Percentiles rank a stretch among this genome's conserved stretches.
These are phyloP conservation scores for Drosophila arawakana DNA, from an alignment of 1,140 invertebrate species.

Conservation along the genomic window DNA sequence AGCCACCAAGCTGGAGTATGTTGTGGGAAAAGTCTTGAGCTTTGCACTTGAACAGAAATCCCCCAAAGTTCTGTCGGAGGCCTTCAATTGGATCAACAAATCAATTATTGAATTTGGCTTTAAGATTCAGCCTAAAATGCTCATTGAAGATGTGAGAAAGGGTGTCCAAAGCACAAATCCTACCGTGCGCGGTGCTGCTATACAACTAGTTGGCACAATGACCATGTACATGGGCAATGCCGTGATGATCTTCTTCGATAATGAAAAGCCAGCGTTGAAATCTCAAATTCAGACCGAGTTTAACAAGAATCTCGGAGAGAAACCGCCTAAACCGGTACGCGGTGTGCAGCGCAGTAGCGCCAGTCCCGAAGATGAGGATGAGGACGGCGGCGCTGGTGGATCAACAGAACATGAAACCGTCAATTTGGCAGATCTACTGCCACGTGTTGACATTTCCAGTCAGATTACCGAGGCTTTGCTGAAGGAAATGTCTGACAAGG, in stretches of 20 bases:
- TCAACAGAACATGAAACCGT: constrained; percentile 75
- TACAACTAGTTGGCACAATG: constrained; percentile 87
- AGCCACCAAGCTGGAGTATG: constrained; percentile 90
- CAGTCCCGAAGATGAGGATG: constrained; percentile 85
- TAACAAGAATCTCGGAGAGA: constrained; percentile 91
- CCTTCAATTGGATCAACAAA: constrained; percentile 91
- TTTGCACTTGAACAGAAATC: constrained; percentile 95
- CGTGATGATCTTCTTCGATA: constrained; percentile 92
- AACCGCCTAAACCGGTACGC: constrained; percentile 89
- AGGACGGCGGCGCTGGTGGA: constrained; percentile 86
- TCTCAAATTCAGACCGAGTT: constrained; percentile 95
- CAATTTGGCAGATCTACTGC: constrained; percentile 89
- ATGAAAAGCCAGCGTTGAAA: constrained; percentile 93
- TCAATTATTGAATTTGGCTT: constrained; percentile 95
- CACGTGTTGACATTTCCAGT: constrained; percentile 93
- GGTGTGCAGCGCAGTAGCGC: constrained; percentile 82
- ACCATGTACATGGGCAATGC: constrained; percentile 93
- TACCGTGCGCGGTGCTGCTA: constrained; percentile 90
- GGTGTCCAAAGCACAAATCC: constrained; percentile 93
- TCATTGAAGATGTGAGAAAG: constrained; percentile 93
- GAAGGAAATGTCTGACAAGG: constrained; percentile 94
- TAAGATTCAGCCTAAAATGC: constrained; percentile 88
- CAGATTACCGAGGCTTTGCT: constrained; percentile 93
- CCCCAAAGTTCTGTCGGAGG: constrained; percentile 95
- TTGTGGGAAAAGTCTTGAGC: constrained; percentile 89